Percentiles rank a stretch among this genome's conserved stretches.
These are phyloP conservation scores for Xiphophorus couchianus DNA, from an alignment of 2,113 vertebrate genomes.

Conservation along the genomic window DNA sequence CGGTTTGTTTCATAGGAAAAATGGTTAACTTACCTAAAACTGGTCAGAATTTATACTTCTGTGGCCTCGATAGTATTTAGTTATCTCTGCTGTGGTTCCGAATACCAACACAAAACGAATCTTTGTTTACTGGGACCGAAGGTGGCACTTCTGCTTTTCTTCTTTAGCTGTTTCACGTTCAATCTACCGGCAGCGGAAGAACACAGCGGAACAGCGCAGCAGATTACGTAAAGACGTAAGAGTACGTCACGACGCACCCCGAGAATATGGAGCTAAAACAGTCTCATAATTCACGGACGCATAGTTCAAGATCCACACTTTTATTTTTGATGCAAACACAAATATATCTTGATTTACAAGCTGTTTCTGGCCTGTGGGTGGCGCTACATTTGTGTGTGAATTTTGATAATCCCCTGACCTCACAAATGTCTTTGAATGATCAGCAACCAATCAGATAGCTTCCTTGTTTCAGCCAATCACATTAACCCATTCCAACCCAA, in stretches of 20 bases:
- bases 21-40: slow-evolving; percentile 37
- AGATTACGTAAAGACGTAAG: slow-evolving; percentile 38
- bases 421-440: no score
- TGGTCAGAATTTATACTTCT: slow-evolving; percentile 1
- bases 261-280: no score
- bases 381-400: no score
- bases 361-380: no score
- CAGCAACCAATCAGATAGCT: no score
- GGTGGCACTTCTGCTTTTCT: slow-evolving; percentile 54
- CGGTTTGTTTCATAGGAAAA: background rate
- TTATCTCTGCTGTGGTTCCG: background rate
- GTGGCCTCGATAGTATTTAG: background rate
- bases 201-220: background rate
- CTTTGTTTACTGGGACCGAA: background rate
- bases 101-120: slow-evolving; percentile 4
- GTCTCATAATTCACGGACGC: no score
- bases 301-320: no score
- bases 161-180: slow-evolving; percentile 37
- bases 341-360: no score
- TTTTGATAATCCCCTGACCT: no score
- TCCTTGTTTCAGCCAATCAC: no score
- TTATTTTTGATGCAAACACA: no score
- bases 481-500: no score
- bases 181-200: slow-evolving; percentile 66
- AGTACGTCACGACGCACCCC: background rate